Evolutionary conservation across 1,140 invertebrate species (phyloP).

Genomic region (Drosophila kepulauana): DNA sequence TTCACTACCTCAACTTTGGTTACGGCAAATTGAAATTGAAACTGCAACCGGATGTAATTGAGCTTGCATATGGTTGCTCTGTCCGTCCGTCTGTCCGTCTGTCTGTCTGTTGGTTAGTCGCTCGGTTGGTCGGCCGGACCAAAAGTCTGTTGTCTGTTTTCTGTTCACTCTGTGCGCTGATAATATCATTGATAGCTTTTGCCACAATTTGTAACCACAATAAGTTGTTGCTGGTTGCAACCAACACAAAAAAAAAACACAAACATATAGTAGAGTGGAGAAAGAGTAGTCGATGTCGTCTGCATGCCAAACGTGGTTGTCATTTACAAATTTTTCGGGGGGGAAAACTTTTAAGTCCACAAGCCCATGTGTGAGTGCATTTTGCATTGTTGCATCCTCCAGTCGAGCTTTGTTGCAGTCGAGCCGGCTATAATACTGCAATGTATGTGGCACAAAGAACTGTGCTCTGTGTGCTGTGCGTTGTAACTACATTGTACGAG

Average conservation of each 20-base stretch:
- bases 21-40: constrained; percentile 80
- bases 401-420: constrained; percentile 54
- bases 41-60: constrained; percentile 83
- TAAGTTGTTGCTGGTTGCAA: constrained; percentile 72
- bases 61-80: constrained; percentile 65
- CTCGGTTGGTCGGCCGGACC: constrained; percentile 6
- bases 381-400: constrained; percentile 53
- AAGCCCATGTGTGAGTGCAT: constrained; percentile 1
- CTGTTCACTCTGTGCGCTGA: constrained; percentile 41
- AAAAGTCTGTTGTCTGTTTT: constrained; percentile 3
- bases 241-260: constrained; percentile 39
- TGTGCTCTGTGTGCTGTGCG: not conserved
- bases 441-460: constrained; percentile 24
- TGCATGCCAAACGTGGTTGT: constrained; percentile 32
- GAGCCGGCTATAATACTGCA: not conserved
- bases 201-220: constrained; percentile 79
- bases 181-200: constrained; percentile 83
- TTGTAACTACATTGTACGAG: not conserved
- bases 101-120: constrained; percentile 7
- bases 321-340: constrained; percentile 57
- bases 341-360: constrained; percentile 44
- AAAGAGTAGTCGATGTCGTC: not conserved
- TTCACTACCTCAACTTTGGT: constrained; percentile 12
- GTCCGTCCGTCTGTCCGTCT: constrained; percentile 4
- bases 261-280: not conserved